A percentile compares a stretch with the other conserved stretches of the same genome.
Conservation (phyloP, 2,113 vertebrate genomes). For the Gallinago media region DNA sequence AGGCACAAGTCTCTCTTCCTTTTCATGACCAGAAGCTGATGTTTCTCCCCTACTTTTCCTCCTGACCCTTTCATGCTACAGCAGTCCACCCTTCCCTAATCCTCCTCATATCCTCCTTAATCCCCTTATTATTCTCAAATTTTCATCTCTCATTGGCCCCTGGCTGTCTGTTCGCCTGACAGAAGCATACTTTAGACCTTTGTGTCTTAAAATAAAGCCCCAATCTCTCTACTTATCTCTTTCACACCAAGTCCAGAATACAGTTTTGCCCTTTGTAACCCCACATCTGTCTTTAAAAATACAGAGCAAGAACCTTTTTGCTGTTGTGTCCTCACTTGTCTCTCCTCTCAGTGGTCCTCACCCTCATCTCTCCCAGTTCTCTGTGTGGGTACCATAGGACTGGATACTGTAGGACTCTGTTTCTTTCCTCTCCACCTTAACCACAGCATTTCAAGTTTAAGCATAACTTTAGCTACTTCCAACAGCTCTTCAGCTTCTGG, state of each 20-base stretch:
- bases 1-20: background rate
- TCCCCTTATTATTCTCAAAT: no score
- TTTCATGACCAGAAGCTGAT: background rate
- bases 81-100: background rate
- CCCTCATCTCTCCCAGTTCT: background rate
- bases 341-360: background rate
- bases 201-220: background rate
- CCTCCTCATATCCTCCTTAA: background rate
- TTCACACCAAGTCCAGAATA: background rate
- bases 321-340: background rate
- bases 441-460: background rate
- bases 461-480: background rate
- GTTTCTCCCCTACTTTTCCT: background rate
- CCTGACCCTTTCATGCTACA: background rate
- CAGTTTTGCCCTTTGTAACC: background rate
- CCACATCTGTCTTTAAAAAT: background rate
- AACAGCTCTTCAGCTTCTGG: background rate
- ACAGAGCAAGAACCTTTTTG: background rate
- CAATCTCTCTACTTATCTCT: background rate
- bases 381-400: background rate
- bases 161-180: background rate
- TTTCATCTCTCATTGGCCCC: background rate
- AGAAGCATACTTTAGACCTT: background rate
- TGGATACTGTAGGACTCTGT: background rate
- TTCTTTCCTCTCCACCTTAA: background rate